Evolutionary conservation across 2,888 invertebrate species (phyloP), one percentile per base, ranked within the genome.

Genomic region (Allygus modestus): DNA sequence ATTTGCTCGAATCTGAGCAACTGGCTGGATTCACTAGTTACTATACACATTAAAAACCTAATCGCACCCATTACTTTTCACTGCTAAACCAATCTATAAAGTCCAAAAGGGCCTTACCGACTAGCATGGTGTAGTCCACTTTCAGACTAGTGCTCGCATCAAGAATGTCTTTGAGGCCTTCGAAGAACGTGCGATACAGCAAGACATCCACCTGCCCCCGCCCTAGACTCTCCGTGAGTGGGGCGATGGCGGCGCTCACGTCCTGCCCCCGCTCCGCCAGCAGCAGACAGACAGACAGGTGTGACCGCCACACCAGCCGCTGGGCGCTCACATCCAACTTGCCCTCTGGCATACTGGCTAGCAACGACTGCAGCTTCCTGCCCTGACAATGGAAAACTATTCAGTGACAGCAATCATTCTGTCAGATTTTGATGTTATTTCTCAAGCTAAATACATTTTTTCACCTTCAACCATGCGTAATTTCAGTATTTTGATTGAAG

Each of bases 91-190:
- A n/a, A n/a, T n/a, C n/a, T n/a, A n/a, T n/a, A n/a, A n/a, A n/a
- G n/a, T n/a, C n/a, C n/a, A n/a, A n/a, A n/a, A n/a, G n/a, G n/a
- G 37, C 20, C 83, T 85, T 87, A 89, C 89, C 88, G 54, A 89
- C 87, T 12, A 89, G 85, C 73, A 85, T 82, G 85, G 88, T 84
- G 84, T 88, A 87, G 23, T 87, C 87, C n/a, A 88, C 83, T 65
- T 87, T 82, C 41, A 88, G 87, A 58, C 83, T 85, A 46, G 85
- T 83, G 69, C 88, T 88, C 15, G 51, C 61, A 28, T 88, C 87
- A 4, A 88, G 75, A 23, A 89, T 85, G 73, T 88, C 88, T 41
- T 86, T 86, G 20, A 88, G 69, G 17, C 88, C 89, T 11, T 87
- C 87, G 9, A 87, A 82, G 58, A 88, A 87, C 23, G 87, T 87